A percentile compares a stretch with the other conserved stretches of the same genome.
Evolutionary conservation across 2,797 vertebrate genomes (phyloP).

Genomic region (Nannoperca australis): DNA sequence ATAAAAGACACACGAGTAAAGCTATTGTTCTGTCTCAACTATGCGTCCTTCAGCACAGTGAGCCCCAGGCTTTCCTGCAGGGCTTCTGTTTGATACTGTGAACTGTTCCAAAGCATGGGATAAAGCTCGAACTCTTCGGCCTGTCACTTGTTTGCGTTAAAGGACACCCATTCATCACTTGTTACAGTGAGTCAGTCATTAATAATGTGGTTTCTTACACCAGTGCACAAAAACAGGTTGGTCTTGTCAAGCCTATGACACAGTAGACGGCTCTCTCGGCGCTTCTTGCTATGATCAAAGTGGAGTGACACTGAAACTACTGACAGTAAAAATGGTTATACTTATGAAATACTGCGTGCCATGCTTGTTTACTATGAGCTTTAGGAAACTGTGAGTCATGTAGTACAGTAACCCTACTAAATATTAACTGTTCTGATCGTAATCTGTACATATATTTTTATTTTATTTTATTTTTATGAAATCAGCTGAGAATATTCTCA

Average conservation of each 20-base stretch:
- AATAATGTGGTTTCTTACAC: slow-evolving; percentile 79
- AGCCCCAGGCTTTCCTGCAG: slow-evolving; percentile 17
- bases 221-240: slow-evolving; percentile 86
- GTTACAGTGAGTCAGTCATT: slow-evolving; percentile 81
- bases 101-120: slow-evolving; percentile 56
- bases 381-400: not conserved
- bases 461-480: no score
- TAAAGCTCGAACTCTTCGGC: slow-evolving; percentile 61
- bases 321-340: slow-evolving; percentile 7
- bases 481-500: not conserved
- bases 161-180: slow-evolving; percentile 73
- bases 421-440: no score
- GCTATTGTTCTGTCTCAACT: slow-evolving; percentile 31
- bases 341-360: not conserved
- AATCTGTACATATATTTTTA: not conserved
- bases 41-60: slow-evolving; percentile 15
- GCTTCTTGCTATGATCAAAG: slow-evolving; percentile 46
- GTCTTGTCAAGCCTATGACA: slow-evolving; percentile 81
- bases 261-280: slow-evolving; percentile 38
- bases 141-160: slow-evolving; percentile 71
- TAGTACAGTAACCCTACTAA: not conserved
- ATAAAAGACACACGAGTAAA: slow-evolving; percentile 15
- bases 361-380: not conserved
- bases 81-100: slow-evolving; percentile 27
- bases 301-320: slow-evolving; percentile 9